Evolutionary conservation across 2,888 invertebrate genomes (phyloP), one percentile per base, ranked within the genome.

Genomic region (Malthinus flaveolus): DNA sequence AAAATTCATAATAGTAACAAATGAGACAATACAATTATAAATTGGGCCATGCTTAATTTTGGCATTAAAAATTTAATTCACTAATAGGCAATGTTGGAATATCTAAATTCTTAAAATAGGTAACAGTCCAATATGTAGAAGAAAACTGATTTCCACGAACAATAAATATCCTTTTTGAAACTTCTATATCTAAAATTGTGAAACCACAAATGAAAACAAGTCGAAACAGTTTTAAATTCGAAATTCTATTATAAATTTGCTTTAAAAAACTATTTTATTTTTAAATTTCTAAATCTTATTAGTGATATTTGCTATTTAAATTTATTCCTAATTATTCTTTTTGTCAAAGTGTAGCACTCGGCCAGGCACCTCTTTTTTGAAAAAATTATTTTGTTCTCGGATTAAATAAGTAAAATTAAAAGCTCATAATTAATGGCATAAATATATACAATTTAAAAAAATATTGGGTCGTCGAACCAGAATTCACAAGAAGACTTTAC

Each of bases 201-300:
- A 23, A 23, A 39, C 15, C 37, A 12, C 9, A 37, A 37, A 37
- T 12, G 11, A 15, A 39, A 12, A 39, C 12, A 39, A 39, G 8
- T 13, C 13, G 1, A 13, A 39, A 9, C 39, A 39, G 9, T 39
- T 12, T 39, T 15, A 23, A 12, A 39, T 48, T 34, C 12, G 1
- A 32, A n/a, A 23, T 33, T 49, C 54, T 44, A 48, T 54, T 61
- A 58, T 46, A 61, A 58, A 61, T 55, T 58, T 56, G 32, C 31
- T 49, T 58, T 58, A 61, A 37, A 58, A 61, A 61, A 61, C 61
- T 58, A 61, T 61, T 53, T 48, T 39, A 57, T 61, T 60, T 52
- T 56, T 23, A 23, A 44, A 52, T 35, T 61, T 52, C 58, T 61
- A 54, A 37, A 39, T 51, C 50, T 61, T 61, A 54, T 57, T 57